phyloP scores from a whole-genome alignment of 1,140 invertebrate genomes.

The Drosophila santomea region DNA sequence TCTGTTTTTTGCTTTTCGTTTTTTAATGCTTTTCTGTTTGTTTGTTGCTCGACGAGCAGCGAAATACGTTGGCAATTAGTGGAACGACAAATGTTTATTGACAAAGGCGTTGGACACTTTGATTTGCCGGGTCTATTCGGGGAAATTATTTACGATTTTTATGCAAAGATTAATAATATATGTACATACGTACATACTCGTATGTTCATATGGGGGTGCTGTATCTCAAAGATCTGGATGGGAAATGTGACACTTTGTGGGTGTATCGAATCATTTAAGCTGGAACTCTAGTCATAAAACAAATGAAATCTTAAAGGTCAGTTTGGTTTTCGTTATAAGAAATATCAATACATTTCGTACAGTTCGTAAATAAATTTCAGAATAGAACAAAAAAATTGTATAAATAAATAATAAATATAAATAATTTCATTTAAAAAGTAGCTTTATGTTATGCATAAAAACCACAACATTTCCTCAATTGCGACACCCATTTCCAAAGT shows the following conservation, averaged over 20 bases:
- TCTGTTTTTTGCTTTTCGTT: conserved; percentile 14
- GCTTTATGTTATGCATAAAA: neutral
- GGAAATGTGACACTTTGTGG: neutral
- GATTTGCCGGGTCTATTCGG: conserved; percentile 19
- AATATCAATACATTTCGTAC: neutral
- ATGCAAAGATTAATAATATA: conserved; percentile 12
- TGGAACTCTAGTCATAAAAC: neutral
- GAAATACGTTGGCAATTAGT: conserved; percentile 34
- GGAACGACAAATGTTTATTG: conserved; percentile 45
- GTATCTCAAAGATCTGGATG: neutral
- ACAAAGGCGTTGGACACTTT: conserved; percentile 26
- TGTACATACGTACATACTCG: neutral
- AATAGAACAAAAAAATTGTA: too few species aligned
- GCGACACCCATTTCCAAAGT: neutral
- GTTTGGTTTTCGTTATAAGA: neutral
- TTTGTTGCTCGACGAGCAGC: conserved; percentile 16
- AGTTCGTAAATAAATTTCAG: neutral
- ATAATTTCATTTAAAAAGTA: neutral
- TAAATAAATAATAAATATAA: too few species aligned
- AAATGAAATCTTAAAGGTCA: neutral
- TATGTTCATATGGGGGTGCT: neutral
- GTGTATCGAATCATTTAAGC: neutral
- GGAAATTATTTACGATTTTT: conserved; percentile 8
- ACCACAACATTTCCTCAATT: neutral
- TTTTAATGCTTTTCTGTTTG: conserved; percentile 8